These are phyloP conservation scores for Antigone vipio DNA, from an alignment of 2,113 vertebrate species.

Conservation along the genomic window DNA sequence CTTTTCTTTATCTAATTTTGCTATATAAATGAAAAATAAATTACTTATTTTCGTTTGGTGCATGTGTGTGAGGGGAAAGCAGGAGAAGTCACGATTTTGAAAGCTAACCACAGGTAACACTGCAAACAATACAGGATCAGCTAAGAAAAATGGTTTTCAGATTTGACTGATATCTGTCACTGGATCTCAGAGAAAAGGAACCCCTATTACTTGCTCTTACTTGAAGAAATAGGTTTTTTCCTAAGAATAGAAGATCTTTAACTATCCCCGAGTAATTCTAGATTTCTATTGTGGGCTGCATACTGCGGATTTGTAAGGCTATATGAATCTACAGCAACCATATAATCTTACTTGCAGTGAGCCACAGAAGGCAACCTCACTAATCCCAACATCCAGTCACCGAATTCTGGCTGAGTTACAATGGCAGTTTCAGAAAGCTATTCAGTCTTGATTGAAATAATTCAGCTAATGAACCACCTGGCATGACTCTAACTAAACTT, in stretches of 20 bases:
- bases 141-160: neutral
- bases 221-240: neutral
- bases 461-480: neutral
- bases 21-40: neutral
- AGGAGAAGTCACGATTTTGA: neutral
- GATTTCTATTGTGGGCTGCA: neutral
- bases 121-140: neutral
- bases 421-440: neutral
- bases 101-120: neutral
- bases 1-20: neutral
- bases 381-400: neutral
- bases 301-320: neutral
- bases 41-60: neutral
- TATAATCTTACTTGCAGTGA: neutral
- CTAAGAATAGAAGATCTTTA: neutral
- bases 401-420: neutral
- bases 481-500: neutral
- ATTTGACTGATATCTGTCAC: neutral
- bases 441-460: neutral
- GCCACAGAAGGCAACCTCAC: neutral
- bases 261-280: neutral
- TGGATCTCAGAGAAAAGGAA: neutral
- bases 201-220: neutral
- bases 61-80: fast-evolving
- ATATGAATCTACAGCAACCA: neutral